These are phyloP conservation scores for Oreochromis mossambicus DNA, from an alignment of 2,797 vertebrate genomes.

Conservation along the genomic window DNA sequence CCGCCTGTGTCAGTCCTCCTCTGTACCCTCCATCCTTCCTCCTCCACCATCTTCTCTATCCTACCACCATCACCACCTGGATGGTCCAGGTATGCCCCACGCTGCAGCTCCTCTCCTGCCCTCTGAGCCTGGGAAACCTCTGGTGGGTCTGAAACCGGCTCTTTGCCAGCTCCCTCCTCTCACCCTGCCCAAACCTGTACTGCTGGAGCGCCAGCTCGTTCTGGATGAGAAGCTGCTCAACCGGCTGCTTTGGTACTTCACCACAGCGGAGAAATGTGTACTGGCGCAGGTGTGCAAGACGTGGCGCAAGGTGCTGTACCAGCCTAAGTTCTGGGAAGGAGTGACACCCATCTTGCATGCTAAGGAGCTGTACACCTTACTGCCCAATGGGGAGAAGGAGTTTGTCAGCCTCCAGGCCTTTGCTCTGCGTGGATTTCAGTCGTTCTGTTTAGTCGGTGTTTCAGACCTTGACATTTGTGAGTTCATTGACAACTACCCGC, in stretches of 20 bases:
- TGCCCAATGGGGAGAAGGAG: conserved; percentile 92
- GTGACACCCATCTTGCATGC: conserved; percentile 94
- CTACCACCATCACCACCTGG: conserved; percentile 80
- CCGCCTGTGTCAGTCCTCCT: conserved; percentile 94
- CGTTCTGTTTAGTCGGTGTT: conserved; percentile 96
- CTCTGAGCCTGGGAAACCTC: conserved; percentile 73
- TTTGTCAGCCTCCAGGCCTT: conserved; percentile 97
- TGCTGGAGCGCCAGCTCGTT: conserved; percentile 85
- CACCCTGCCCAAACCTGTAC: conserved; percentile 74
- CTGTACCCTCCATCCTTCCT: conserved; percentile 87
- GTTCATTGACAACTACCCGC: conserved; percentile 98
- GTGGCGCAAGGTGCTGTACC: conserved; percentile 94
- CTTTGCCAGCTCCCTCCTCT: conserved; percentile 73
- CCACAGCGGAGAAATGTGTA: conserved; percentile 91
- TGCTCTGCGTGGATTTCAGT: conserved; percentile 91
- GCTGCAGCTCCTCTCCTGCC: conserved; percentile 81
- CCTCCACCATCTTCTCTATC: conserved; percentile 78
- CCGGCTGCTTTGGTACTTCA: conserved; percentile 96
- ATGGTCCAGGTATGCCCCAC: conserved; percentile 72
- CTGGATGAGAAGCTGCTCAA: conserved; percentile 96
- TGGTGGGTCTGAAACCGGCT: conserved; percentile 75
- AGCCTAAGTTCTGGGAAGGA: conserved; percentile 96
- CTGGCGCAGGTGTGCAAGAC: conserved; percentile 97
- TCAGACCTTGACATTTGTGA: conserved; percentile 99
- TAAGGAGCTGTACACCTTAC: conserved; percentile 93